A percentile compares a stretch with the other conserved stretches of the same genome.
These are phyloP conservation scores for Drosophila mimica DNA, from an alignment of 2,888 invertebrate species.

Conservation along the genomic window DNA sequence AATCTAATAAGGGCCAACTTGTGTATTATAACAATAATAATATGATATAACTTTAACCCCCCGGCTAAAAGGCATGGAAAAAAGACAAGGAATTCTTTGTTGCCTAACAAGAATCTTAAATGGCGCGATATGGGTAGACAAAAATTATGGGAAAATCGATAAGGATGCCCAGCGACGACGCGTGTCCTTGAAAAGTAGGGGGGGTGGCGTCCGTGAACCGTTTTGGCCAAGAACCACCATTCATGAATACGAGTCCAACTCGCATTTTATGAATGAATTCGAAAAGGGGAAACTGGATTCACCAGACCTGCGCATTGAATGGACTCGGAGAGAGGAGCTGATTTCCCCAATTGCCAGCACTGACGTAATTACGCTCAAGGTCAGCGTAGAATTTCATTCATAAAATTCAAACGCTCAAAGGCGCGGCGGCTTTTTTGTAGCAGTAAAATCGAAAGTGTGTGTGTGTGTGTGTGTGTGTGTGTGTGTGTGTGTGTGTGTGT, in stretches of 20 bases:
- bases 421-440: slow-evolving; percentile 38
- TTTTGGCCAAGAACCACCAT: slow-evolving; percentile 44
- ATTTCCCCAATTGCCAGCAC: slow-evolving; percentile 45
- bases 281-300: slow-evolving; percentile 29
- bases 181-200: slow-evolving; percentile 65
- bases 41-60: not conserved
- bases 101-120: slow-evolving; percentile 29
- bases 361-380: slow-evolving; percentile 78
- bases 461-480: slow-evolving; percentile 14
- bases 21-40: not conserved
- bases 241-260: slow-evolving; percentile 61
- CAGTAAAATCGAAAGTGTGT: slow-evolving; percentile 38
- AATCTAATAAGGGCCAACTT: not conserved
- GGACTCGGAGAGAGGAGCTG: not conserved
- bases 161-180: slow-evolving; percentile 57
- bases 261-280: slow-evolving; percentile 35
- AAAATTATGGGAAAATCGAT: slow-evolving; percentile 62
- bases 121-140: slow-evolving; percentile 20
- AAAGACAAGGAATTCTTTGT: not conserved
- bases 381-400: slow-evolving; percentile 81
- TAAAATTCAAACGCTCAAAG: slow-evolving; percentile 66
- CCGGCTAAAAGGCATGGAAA: not conserved
- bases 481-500: not conserved
- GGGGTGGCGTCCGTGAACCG: slow-evolving; percentile 10
- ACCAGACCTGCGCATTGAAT: slow-evolving; percentile 49